Conservation (phyloP, 2,888 invertebrate species). For the Ramazzottius varieornatus region DNA sequence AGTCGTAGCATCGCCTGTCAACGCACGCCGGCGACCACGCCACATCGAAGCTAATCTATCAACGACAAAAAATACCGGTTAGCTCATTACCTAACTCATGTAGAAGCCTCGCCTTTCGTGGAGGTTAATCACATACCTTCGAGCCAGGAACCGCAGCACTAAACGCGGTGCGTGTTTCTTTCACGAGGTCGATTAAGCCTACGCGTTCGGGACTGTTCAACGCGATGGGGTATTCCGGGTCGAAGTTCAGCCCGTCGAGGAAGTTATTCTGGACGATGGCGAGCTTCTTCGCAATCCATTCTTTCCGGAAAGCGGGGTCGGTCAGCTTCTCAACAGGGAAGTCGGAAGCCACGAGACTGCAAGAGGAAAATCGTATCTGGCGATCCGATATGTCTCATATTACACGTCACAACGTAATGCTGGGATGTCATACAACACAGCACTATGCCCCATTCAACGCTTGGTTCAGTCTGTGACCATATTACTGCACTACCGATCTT, state of each 20-base stretch:
- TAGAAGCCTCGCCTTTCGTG: background rate
- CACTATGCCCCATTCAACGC: too few relatives aligned
- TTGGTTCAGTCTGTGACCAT: too few relatives aligned
- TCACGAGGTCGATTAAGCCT: slow-evolving; percentile 17
- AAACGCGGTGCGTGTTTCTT: slow-evolving; percentile 15
- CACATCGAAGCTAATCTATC: slow-evolving; percentile 22
- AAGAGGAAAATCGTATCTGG: background rate
- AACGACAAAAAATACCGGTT: background rate
- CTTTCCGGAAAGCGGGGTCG: slow-evolving; percentile 11
- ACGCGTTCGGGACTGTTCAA: slow-evolving; percentile 10
- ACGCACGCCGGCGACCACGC: slow-evolving; percentile 22
- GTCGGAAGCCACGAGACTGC: slow-evolving; percentile 7
- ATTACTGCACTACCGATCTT: too few relatives aligned
- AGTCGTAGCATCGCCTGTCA: slow-evolving; percentile 23
- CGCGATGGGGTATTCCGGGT: slow-evolving; percentile 19
- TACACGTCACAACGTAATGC: too few relatives aligned
- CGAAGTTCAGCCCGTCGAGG: slow-evolving; percentile 23
- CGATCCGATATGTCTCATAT: too few relatives aligned
- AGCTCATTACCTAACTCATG: background rate
- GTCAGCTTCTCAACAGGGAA: slow-evolving; percentile 12
- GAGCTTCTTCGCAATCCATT: slow-evolving; percentile 16
- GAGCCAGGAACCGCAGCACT: slow-evolving; percentile 13
- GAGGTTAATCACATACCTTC: slow-evolving; percentile 13
- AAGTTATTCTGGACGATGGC: slow-evolving; percentile 12
- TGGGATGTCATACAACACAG: too few relatives aligned